Evolutionary conservation across 2,797 vertebrate species (phyloP).

Genomic region (Enteromius unitaeniatus): DNA sequence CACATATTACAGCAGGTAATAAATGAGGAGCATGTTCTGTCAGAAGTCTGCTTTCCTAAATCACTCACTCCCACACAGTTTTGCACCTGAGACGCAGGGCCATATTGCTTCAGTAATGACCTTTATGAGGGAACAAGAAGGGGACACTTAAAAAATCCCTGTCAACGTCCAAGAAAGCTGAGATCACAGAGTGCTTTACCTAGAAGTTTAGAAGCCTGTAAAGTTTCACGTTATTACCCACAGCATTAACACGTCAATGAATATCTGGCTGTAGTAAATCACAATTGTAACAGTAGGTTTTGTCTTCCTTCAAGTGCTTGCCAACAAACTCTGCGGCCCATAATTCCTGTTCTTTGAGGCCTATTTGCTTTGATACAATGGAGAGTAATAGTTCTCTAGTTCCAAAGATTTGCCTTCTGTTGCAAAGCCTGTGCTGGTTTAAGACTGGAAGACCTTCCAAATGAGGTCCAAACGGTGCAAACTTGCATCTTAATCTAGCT

Average conservation of each 20-base stretch:
- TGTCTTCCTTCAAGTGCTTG: conserved; percentile 44
- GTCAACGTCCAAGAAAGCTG: not conserved
- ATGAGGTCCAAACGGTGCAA: conserved; percentile 37
- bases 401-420: conserved; percentile 58
- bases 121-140: conserved; percentile 11
- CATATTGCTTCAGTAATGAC: not conserved
- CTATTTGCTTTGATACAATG: conserved; percentile 59
- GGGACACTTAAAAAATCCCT: not conserved
- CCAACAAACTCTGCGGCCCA: conserved; percentile 4
- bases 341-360: conserved; percentile 60
- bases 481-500: conserved; percentile 60
- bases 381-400: conserved; percentile 58
- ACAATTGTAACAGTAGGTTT: conserved; percentile 29
- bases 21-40: conserved; percentile 28
- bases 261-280: conserved; percentile 40
- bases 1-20: conserved; percentile 88
- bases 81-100: not conserved
- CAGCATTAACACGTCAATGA: conserved; percentile 28
- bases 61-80: not conserved
- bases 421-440: conserved; percentile 50
- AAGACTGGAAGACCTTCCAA: conserved; percentile 52
- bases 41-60: conserved; percentile 1
- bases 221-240: conserved; percentile 16
- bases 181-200: conserved; percentile 16
- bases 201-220: conserved; percentile 2